Evolutionary conservation across 2,888 invertebrate genomes (phyloP), one percentile per base, ranked within the genome.

Genomic region (Tetropium fuscum): DNA sequence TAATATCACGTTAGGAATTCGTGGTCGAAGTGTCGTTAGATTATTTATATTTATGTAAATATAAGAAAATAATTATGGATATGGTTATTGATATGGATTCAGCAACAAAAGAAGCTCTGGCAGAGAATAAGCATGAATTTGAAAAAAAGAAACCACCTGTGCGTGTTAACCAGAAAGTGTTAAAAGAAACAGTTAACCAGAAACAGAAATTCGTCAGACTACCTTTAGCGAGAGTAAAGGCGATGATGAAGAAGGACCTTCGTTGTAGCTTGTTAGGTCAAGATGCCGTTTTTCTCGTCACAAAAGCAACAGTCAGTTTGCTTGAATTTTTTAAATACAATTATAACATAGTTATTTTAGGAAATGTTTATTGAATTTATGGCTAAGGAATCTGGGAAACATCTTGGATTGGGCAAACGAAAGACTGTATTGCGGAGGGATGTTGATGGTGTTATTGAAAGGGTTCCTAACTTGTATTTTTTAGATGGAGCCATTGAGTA

Each of bases 201-300:
- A 60, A 43, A 34, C 51, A 51, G n/a, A 86, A 87, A 72, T 80
- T 88, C 0, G 81, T 89, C 0, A 85, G 86, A 70, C 79, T 94
- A 45, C 96, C 96, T 0, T 78, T 95, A 58, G 86, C 90, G 0
- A 87, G 94, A 74, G 87, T 97, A 62, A 93, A 92, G 76, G 86
- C 87, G 69, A 92, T 97, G 16, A 94, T 95, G 87, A 96, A 95
- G 84, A 86, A 90, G 80, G 96, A 97, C 79, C 93, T 95, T 0
- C 94, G 95, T 69, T 88, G 94, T 1, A 87, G 86, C 63, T 81
- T 94, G 3, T 86, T 93, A 0, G 91, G 90, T 45, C 88, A 88
- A 60, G 96, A 97, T 77, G 93, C 95, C 0, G 89, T 93, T 0
- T 92, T 94, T 77, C 81, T 92, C 43, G 87, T 95, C 6, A 88